phyloP scores from a whole-genome alignment of 2,888 invertebrate genomes.

The Caradrina clavipalpis region DNA sequence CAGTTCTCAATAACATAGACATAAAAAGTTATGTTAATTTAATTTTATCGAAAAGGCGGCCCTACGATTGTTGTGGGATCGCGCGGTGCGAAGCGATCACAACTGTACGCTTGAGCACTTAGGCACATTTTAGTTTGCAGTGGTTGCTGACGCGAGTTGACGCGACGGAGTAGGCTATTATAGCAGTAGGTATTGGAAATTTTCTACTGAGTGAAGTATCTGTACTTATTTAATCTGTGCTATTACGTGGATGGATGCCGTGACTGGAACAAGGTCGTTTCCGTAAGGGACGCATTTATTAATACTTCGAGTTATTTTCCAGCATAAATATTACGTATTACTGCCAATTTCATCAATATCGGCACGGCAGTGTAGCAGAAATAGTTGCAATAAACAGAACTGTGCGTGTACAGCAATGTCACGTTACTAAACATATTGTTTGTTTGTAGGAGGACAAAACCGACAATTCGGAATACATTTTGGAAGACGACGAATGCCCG shows the following conservation, averaged over 20 bases:
- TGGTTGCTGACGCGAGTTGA: too few relatives aligned
- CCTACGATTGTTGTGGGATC: too few relatives aligned
- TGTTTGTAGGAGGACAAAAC: slow-evolving; percentile 91
- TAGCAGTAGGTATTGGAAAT: too few relatives aligned
- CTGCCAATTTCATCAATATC: slow-evolving; percentile 7
- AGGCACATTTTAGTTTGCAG: too few relatives aligned
- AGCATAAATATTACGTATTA: slow-evolving; percentile 1
- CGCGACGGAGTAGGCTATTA: too few relatives aligned
- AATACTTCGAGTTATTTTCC: slow-evolving; percentile 10
- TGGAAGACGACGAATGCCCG: slow-evolving; percentile 99
- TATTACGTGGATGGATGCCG: slow-evolving; percentile 25
- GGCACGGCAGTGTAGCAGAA: not conserved
- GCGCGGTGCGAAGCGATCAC: too few relatives aligned
- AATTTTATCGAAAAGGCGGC: too few relatives aligned
- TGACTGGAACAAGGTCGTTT: slow-evolving; percentile 28
- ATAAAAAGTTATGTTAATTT: too few relatives aligned
- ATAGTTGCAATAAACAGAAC: not conserved
- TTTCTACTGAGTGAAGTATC: too few relatives aligned
- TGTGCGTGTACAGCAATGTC: not conserved
- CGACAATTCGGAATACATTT: slow-evolving; percentile 96
- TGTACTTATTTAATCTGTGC: too few relatives aligned
- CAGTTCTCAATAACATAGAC: too few relatives aligned
- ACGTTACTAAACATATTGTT: slow-evolving; percentile 11
- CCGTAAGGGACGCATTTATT: slow-evolving; percentile 16
- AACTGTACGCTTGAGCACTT: too few relatives aligned